Evolutionary conservation across 1,140 invertebrate species (phyloP).

Genomic region (Amphibalanus amphitrite): DNA sequence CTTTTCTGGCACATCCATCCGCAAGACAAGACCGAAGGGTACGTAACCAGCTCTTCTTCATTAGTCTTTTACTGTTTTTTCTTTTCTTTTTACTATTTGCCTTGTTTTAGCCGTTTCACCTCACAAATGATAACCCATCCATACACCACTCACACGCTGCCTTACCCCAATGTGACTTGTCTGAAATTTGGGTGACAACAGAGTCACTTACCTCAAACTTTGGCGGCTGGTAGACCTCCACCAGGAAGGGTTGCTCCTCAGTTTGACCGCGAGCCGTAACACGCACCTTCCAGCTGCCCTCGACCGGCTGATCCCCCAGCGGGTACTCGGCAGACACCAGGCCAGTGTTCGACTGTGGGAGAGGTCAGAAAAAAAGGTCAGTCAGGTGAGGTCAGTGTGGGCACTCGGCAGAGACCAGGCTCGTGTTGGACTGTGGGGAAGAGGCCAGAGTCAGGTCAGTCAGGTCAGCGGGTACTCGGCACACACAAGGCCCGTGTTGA

Average conservation of each 20-base stretch:
- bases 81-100: no score
- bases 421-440: no score
- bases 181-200: no score
- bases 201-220: slow-evolving; percentile 50
- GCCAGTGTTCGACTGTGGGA: slow-evolving; percentile 58
- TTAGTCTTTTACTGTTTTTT: no score
- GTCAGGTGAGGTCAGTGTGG: slow-evolving; percentile 5
- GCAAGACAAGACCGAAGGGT: no score
- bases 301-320: slow-evolving; percentile 76
- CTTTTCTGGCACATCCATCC: neutral
- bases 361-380: slow-evolving; percentile 15
- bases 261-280: slow-evolving; percentile 73
- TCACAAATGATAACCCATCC: no score
- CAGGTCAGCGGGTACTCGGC: slow-evolving; percentile 59
- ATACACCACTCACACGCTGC: no score
- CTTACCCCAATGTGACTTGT: no score
- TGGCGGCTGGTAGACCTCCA: slow-evolving; percentile 90
- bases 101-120: no score
- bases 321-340: slow-evolving; percentile 78
- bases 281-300: slow-evolving; percentile 77
- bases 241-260: slow-evolving; percentile 58
- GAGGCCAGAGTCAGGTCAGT: neutral
- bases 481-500: slow-evolving; percentile 76
- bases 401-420: no score
- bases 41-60: no score